Conservation (phyloP, 2,113 vertebrate species). For the Cettia cetti region DNA sequence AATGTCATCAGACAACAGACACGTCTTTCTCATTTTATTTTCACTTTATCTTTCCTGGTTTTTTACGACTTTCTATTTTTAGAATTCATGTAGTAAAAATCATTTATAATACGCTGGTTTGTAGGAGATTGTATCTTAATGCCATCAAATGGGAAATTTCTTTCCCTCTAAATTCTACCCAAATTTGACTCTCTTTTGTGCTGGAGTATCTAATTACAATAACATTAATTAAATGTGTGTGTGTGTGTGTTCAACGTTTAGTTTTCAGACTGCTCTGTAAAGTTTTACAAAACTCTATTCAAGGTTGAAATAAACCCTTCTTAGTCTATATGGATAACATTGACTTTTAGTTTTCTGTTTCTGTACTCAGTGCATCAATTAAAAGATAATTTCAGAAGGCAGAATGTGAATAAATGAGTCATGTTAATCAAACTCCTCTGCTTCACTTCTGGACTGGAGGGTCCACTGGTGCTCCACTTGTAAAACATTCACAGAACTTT, state of each 20-base stretch:
- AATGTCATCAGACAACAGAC: neutral
- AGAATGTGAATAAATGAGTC: conserved; percentile 31
- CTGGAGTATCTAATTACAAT: neutral
- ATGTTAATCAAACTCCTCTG: conserved; percentile 68
- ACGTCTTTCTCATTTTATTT: neutral
- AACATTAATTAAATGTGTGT: neutral
- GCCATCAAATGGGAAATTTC: neutral
- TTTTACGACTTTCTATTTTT: neutral
- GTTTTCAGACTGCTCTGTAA: neutral
- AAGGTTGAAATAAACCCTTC: neutral
- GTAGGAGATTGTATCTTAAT: neutral
- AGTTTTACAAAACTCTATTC: neutral
- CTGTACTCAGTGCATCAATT: neutral
- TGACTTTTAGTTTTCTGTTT: neutral
- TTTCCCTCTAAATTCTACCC: neutral
- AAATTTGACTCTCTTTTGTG: neutral
- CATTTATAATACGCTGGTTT: neutral
- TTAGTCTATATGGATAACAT: neutral
- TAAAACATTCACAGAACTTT: neutral
- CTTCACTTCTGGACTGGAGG: neutral
- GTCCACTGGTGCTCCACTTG: conserved; percentile 63
- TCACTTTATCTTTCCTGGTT: neutral
- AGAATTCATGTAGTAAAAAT: neutral
- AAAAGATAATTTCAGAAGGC: neutral
- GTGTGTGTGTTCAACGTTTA: neutral